Conservation (phyloP, 2,888 invertebrate species). For the Heliconius cydno region DNA sequence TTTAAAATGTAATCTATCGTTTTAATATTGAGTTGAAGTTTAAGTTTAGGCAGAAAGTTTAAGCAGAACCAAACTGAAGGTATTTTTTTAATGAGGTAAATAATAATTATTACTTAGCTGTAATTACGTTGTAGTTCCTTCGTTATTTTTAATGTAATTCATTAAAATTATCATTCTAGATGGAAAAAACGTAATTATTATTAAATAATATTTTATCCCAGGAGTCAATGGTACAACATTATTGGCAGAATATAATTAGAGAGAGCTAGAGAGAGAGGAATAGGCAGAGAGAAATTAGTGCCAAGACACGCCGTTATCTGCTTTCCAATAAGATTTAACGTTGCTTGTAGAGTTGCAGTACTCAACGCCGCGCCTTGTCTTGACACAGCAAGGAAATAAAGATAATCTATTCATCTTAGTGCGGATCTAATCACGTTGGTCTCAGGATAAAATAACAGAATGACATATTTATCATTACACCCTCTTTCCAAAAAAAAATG, state of each 20-base stretch:
- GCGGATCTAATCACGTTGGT: not conserved
- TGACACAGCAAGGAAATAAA: not conserved
- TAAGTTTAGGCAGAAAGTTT: no score
- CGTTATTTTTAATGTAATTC: not conserved
- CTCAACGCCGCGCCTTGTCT: not conserved
- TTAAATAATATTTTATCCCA: not conserved
- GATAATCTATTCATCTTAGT: no score
- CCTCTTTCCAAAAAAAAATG: not conserved
- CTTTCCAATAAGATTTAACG: not conserved
- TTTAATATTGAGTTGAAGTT: no score
- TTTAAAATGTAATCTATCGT: no score
- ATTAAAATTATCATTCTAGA: not conserved
- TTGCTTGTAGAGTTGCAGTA: not conserved
- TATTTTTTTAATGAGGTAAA: not conserved
- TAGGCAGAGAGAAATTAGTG: no score
- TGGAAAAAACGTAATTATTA: not conserved
- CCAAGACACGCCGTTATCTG: not conserved
- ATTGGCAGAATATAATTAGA: no score
- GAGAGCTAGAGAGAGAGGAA: no score
- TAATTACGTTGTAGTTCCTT: not conserved
- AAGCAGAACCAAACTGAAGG: no score
- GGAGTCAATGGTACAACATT: not conserved
- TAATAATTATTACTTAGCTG: not conserved
- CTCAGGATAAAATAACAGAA: not conserved
- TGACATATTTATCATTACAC: not conserved